These are phyloP conservation scores for Cotesia typhae DNA, from an alignment of 1,140 invertebrate species.

Conservation along the genomic window DNA sequence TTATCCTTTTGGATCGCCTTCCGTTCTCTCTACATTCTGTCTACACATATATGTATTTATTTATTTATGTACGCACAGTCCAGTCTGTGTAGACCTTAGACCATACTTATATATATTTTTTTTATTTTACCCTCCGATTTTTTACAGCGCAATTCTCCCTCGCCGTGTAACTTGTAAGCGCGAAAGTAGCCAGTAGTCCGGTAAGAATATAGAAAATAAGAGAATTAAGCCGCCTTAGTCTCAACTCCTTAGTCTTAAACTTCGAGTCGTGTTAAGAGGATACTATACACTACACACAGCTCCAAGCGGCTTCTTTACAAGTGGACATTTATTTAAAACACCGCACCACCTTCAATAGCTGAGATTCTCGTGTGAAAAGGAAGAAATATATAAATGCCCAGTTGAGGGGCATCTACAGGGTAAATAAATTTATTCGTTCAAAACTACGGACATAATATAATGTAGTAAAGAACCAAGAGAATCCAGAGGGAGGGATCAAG, in stretches of 20 bases:
- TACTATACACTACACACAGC: too few species aligned
- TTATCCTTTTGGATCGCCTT: conserved; percentile 23
- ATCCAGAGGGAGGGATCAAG: too few species aligned
- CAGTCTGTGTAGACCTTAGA: not conserved
- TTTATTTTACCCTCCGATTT: conserved; percentile 1
- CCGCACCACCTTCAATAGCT: conserved; percentile 26
- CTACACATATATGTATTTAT: too few species aligned
- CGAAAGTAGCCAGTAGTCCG: conserved; percentile 23
- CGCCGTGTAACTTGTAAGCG: conserved; percentile 14
- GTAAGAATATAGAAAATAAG: too few species aligned
- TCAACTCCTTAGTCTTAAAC: too few species aligned
- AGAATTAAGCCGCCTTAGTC: too few species aligned
- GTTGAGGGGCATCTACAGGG: conserved; percentile 1
- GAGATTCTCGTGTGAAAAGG: conserved; percentile 25
- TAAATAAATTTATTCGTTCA: conserved; percentile 34
- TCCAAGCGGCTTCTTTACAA: conserved; percentile 24
- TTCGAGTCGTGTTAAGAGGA: not conserved
- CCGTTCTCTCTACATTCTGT: not conserved
- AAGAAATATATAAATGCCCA: conserved; percentile 36
- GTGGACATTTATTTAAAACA: conserved; percentile 38
- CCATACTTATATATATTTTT: not conserved
- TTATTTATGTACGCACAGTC: too few species aligned
- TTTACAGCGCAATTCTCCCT: conserved; percentile 1
- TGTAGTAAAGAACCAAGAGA: too few species aligned
- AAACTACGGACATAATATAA: conserved; percentile 6